Base-by-base conservation (phyloP, 2,797 vertebrate species). In the Rousettus madagascariensis region DNA sequence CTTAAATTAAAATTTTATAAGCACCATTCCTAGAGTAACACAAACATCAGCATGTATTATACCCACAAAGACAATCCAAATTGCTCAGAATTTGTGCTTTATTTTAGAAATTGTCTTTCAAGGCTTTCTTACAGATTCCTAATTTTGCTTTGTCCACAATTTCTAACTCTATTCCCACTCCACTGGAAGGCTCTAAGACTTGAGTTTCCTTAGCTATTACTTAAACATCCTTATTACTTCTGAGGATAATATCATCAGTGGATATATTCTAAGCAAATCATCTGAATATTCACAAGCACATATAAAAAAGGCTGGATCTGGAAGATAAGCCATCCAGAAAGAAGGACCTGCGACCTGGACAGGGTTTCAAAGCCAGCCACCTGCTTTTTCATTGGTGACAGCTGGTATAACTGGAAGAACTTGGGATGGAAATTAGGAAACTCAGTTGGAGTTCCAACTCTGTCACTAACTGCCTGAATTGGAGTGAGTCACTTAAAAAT, bases 401-500 rank as follows among this genome's bases (percentile, higher is more conserved):
- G 33, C 94, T 83, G 87, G 90, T 92, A 36, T 38, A 92, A 91
- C 93, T 57, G 83, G 96, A 96, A 92, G 74, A 71, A 85, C 92
- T 71, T 71, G 92, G 33, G 38, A 94, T 89, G 75, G 61, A 91
- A 94, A 93, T 92, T 69, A 69, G 61, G 65, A 84, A 89, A 90
- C 19, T 2, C 24, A 86, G 17, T 12, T 84, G 83, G 59, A 93
- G 94, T 69, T 86, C 20, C 49, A 65, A 6, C 65, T 84, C 65
- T 65, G 90, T 83, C 57, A 85, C 68, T 90, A 82, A 93, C 43
- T 17, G 71, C 69, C 28, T 85, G 75, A 61, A 84, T 71, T 69
- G 33, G 33, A 68, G 3, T 93, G 84, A 95, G 72, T 95, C 94
- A 95, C 30, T 90, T 41, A 38, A 77, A 88, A 82, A 55, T 79